Percentiles rank a stretch among this genome's conserved stretches.
These are phyloP conservation scores for Cotesia vestalis DNA, from an alignment of 1,140 invertebrate genomes.

Conservation along the genomic window DNA sequence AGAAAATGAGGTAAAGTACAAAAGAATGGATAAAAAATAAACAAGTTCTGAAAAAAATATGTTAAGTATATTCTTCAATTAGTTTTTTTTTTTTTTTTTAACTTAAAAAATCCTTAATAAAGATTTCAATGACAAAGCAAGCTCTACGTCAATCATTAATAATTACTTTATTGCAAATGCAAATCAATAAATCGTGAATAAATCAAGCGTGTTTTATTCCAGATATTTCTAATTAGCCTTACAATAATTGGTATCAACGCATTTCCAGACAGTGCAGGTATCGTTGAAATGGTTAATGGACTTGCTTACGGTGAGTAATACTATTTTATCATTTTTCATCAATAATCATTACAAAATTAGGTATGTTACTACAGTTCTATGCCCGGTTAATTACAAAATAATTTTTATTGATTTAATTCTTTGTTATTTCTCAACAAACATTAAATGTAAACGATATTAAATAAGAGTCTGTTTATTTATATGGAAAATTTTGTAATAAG, in stretches of 20 bases:
- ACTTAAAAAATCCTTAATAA: too few species aligned
- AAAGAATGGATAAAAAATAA: neutral
- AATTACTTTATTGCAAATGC: neutral
- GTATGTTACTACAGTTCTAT: neutral
- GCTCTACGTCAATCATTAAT: neutral
- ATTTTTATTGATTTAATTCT: too few species aligned
- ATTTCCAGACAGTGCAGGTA: constrained; percentile 54
- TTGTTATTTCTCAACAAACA: too few species aligned
- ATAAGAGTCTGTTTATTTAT: too few species aligned
- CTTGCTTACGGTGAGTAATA: constrained; percentile 55
- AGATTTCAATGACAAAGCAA: neutral
- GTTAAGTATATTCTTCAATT: too few species aligned
- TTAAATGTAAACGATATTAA: too few species aligned
- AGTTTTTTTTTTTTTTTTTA: too few species aligned
- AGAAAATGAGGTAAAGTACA: too few species aligned
- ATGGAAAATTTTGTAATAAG: too few species aligned
- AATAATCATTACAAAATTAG: neutral
- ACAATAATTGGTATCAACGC: constrained; percentile 26
- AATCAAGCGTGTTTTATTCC: neutral
- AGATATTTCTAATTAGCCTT: constrained; percentile 32
- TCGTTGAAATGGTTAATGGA: constrained; percentile 55
- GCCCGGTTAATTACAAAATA: too few species aligned
- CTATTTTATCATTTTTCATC: neutral
- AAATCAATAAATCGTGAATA: too few species aligned
- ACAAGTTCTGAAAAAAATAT: too few species aligned